Evolutionary conservation across 2,797 vertebrate genomes (phyloP).

Genomic region (Euthynnus affinis): DNA sequence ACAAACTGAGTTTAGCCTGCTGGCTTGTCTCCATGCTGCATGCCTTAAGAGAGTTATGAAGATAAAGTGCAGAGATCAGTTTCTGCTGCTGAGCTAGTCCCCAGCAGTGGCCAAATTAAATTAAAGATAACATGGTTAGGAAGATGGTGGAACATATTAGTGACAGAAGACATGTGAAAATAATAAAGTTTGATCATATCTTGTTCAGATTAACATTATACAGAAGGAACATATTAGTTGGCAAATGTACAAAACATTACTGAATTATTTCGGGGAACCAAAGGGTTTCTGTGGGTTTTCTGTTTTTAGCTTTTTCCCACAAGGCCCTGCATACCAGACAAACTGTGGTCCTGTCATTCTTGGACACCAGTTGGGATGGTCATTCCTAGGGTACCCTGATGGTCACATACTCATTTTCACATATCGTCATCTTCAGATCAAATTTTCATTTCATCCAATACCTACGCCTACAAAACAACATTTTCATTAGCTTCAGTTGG

Average conservation of each 20-base stretch:
- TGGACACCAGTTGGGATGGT: no score
- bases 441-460: neutral
- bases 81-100: slow-evolving; percentile 19
- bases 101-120: slow-evolving; percentile 24
- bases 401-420: neutral
- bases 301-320: no score
- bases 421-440: neutral
- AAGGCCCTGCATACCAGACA: no score
- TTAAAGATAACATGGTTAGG: slow-evolving; percentile 43
- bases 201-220: neutral
- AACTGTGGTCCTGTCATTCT: no score
- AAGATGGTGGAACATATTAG: slow-evolving; percentile 19
- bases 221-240: neutral
- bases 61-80: slow-evolving; percentile 24
- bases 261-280: neutral
- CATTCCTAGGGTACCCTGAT: no score
- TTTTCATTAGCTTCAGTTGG: neutral
- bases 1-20: neutral
- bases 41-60: slow-evolving; percentile 8
- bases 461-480: no score
- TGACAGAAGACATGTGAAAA: slow-evolving; percentile 14
- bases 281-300: no score
- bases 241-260: no score
- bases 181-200: neutral
- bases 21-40: neutral